Evolutionary conservation across 2,113 vertebrate species (phyloP), one percentile per base, ranked within the genome.

Genomic region (Salvelinus namaycush): DNA sequence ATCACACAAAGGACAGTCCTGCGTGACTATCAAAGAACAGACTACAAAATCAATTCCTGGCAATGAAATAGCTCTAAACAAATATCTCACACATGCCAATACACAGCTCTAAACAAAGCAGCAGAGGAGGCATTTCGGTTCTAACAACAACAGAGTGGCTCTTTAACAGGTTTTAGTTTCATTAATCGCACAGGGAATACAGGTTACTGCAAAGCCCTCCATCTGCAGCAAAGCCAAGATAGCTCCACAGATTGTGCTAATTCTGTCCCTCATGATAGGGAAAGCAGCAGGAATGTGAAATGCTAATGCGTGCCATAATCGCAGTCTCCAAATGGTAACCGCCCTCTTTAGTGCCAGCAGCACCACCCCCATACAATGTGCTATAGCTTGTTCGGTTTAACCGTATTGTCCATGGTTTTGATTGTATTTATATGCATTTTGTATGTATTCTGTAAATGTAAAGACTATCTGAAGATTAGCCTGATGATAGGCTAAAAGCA

Each of bases 181-280:
- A 84, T 88, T 89, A 86, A 89, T 89, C 85, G 87, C 84, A 75
- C 78, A 2, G 75, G 84, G 77, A 84, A 88, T 81, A 76, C 86
- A 78, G 79, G 81, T 66, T 73, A 74, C 76, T 76, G 87, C 77
- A 78, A 85, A 83, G 78, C 48, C 24, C 85, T 85, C 84, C 73
- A 82, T 90, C 84, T 88, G 89, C 87, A 87, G 64, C 24, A 7
- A 69, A 67, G 85, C 79, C 83, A 85, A 84, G 66, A 71, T 34
- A 62, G 67, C 76, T 71, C 81, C 72, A 60, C 76, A 84, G 84
- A 76, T 60, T 77, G 83, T 74, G 79, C 74, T 22, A 11, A 16
- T 22, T 9, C 68, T 18, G 51, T 54, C 78, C 79, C 81, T 80
- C 77, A 64, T 80, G 72, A 82, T 3, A 6, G 24, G 54, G 39